phyloP scores from a whole-genome alignment of 2,113 vertebrate genomes.

The Syngnathus typhle region DNA sequence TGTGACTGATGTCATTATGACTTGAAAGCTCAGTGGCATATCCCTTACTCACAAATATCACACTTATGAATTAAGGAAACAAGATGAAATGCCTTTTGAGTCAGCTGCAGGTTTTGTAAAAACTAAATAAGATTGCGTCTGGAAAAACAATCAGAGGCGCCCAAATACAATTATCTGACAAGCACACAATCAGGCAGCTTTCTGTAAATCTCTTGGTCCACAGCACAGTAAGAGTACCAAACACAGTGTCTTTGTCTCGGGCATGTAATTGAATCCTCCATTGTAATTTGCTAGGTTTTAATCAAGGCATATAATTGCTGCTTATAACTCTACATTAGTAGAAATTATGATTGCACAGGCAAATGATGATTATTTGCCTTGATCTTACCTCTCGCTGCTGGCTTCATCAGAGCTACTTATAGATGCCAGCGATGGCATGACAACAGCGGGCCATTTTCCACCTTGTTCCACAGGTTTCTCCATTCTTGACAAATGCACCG shows the following conservation, averaged over 20 bases:
- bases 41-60: constrained; percentile 2
- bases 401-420: constrained; percentile 35
- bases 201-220: constrained; percentile 29
- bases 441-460: constrained; percentile 38
- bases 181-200: constrained; percentile 61
- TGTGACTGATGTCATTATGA: background rate
- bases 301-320: constrained; percentile 65
- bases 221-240: constrained; percentile 30
- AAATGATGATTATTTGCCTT: constrained; percentile 54
- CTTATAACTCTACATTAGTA: constrained; percentile 54
- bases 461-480: constrained; percentile 43
- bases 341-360: constrained; percentile 61
- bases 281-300: constrained; percentile 63
- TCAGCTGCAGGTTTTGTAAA: constrained; percentile 8
- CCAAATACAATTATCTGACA: constrained; percentile 57
- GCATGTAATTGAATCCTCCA: constrained; percentile 49
- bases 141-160: constrained; percentile 43
- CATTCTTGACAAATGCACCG: constrained; percentile 54
- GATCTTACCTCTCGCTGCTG: constrained; percentile 41
- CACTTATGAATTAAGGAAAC: background rate
- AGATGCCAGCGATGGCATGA: constrained; percentile 20
- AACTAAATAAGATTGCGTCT: constrained; percentile 25
- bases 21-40: constrained; percentile 12
- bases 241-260: constrained; percentile 40
- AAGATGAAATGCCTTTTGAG: constrained; percentile 1